Base-by-base conservation (phyloP, 2,888 invertebrate species). In the Meandrusa payeni region DNA sequence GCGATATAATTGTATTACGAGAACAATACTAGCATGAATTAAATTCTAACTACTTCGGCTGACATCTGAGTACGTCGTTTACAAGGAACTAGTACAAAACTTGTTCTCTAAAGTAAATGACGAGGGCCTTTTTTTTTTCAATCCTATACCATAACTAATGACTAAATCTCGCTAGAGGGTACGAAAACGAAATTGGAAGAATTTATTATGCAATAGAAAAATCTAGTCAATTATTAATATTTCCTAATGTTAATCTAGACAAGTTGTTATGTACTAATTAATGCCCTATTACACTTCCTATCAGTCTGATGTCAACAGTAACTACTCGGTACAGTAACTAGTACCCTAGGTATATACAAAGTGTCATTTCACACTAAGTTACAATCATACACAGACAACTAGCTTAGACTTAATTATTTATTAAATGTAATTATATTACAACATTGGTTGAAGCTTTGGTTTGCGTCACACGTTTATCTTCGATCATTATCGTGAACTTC, bases 271-370 rank as follows among this genome's bases (percentile, higher is more conserved):
- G 9, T 32, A 9, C 31, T 20, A 31, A 5, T 43, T 54, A 57
- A 55, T 47, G 45, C 47, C 51, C 37, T 66, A 64, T 61, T 59
- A 69, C 71, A 69, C 63, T 68, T 49, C 62, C 76, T 81, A 82
- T 83, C 82, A 83, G 82, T 83, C 82, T 79, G 83, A 69, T 67
- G 61, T 73, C 61, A 78, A 76, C 74, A 77, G 70, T n/a, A n/a
- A n/a, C n/a, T n/a, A n/a, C n/a, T n/a, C 67, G 64, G 54, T 71
- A 59, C 6, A 39, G 33, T 44, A 44, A 1, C 13, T 10, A 33
- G 15, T 24, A 41, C 13, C 6, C 24, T 42, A 42, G 7, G n/a
- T 26, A 43, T 43, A 10, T 43, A 43, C 37, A 43, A 5, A 10
- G 19, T 6, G 4, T 31, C 0, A 19, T 37, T 23, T 3, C 15